Percentiles rank a stretch among this genome's conserved stretches.
Evolutionary conservation across 2,113 vertebrate genomes (phyloP).

Genomic region (Sprattus sprattus): DNA sequence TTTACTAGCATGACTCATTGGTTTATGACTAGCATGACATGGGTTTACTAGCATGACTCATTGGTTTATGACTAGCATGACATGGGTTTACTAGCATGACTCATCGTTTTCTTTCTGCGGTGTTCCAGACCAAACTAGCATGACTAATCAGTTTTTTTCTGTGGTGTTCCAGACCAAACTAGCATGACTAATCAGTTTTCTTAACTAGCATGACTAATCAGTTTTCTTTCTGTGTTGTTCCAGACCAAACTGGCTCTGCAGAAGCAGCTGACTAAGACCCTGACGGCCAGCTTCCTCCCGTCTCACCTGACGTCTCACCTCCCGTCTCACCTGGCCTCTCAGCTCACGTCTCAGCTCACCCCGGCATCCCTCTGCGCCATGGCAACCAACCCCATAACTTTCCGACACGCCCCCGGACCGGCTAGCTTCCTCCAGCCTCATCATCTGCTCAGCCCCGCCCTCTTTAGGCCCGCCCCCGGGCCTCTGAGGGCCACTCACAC

Average conservation of each 20-base stretch:
- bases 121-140: too few species aligned
- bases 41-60: too few species aligned
- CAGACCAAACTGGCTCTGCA: slow-evolving; percentile 93
- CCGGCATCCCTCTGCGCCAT: slow-evolving; percentile 81
- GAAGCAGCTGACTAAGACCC: slow-evolving; percentile 89
- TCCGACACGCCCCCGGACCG: slow-evolving; percentile 72
- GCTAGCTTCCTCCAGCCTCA: slow-evolving; percentile 83
- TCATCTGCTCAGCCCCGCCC: slow-evolving; percentile 83
- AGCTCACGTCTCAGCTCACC: slow-evolving; percentile 76
- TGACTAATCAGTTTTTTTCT: too few species aligned
- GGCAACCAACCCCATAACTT: slow-evolving; percentile 76
- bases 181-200: too few species aligned
- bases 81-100: too few species aligned
- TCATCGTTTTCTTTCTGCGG: too few species aligned
- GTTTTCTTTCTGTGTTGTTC: slow-evolving; percentile 39
- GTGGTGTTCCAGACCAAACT: too few species aligned
- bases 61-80: too few species aligned
- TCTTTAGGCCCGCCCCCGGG: slow-evolving; percentile 83
- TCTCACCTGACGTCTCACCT: slow-evolving; percentile 65
- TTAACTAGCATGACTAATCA: too few species aligned
- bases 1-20: too few species aligned
- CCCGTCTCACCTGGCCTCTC: slow-evolving; percentile 67
- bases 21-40: too few species aligned
- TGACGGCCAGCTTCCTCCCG: slow-evolving; percentile 85
- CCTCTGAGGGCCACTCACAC: slow-evolving; percentile 79